phyloP scores from a whole-genome alignment of 2,797 vertebrate genomes.

The Valencia hispanica region DNA sequence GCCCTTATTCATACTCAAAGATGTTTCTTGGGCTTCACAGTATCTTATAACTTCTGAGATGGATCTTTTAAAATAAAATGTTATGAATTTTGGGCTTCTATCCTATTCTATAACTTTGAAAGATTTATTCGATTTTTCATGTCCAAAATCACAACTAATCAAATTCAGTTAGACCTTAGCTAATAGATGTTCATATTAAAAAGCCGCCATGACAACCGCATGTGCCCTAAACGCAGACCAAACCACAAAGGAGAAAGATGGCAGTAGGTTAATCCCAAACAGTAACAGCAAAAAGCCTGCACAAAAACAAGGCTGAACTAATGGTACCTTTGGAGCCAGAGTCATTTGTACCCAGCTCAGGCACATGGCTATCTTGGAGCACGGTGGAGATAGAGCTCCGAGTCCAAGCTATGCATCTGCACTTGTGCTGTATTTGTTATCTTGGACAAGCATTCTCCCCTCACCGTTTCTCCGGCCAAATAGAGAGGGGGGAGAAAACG shows the following conservation, averaged over 20 bases:
- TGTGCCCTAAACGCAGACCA: background rate
- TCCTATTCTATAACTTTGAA: constrained; percentile 37
- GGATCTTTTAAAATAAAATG: too few relatives aligned
- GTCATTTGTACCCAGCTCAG: constrained; percentile 76
- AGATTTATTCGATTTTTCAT: constrained; percentile 21
- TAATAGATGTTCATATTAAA: constrained; percentile 35
- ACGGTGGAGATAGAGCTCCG: constrained; percentile 64
- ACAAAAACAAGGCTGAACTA: constrained; percentile 77
- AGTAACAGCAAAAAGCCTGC: constrained; percentile 64
- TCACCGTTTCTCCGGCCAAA: constrained; percentile 74
- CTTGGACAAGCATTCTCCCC: constrained; percentile 73
- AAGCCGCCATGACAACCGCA: constrained; percentile 2
- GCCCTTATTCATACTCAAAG: too few relatives aligned
- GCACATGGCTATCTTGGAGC: constrained; percentile 57
- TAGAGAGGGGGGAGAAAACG: constrained; percentile 73
- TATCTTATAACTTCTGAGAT: too few relatives aligned
- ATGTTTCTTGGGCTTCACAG: too few relatives aligned
- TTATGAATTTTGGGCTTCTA: too few relatives aligned
- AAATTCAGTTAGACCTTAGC: constrained; percentile 18
- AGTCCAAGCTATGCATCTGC: constrained; percentile 66
- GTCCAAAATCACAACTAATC: constrained; percentile 25
- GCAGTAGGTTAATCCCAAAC: constrained; percentile 54
- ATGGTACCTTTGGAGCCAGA: constrained; percentile 78
- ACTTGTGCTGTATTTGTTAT: constrained; percentile 77
- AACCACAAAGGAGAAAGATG: constrained; percentile 39